Evolutionary conservation across 2,888 invertebrate species (phyloP), one percentile per base, ranked within the genome.

Genomic region (Eutolmus rufibarbis): DNA sequence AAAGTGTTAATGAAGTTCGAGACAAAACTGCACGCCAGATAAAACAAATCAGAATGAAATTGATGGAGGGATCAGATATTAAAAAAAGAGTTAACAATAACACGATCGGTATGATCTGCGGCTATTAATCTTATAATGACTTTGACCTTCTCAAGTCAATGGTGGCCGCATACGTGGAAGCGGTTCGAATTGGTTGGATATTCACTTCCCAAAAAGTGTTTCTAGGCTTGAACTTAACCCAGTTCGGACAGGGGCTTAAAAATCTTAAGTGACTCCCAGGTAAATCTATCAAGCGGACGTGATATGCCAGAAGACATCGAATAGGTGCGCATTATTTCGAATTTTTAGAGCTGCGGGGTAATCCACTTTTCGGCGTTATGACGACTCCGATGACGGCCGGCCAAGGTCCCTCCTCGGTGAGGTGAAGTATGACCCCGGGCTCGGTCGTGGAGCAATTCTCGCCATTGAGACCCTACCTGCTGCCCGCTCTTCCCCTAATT

Each of bases 71-170:
- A 23, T 7, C 57, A 23, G 23, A 28, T 2, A 7, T 9, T 9
- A 23, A 66, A 82, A 66, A 82, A 66, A 57, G 37, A 14, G 12
- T 46, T 46, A 66, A 82, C 66, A 82, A 82, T 82, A 82, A 82
- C 82, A 82, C 57, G 51, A 28, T 57, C 82, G 19, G 37, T 57
- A 56, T 12, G 57, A 82, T 82, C 82, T 56, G 28, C 12, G 14
- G 82, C 40, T 82, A 66, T 82, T 82, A 82, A 37, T 82, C 82
- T 82, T 66, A 66, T 82, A 66, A 82, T 82, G 82, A 82, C 66
- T 82, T 56, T 82, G 82, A 82, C 82, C 82, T 82, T 82, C 82
- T 28, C 37, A 37, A 82, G 19, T 82, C 82, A 66, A 57, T 57
- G 82, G 12, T 66, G 57, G 66, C 66, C 40, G 40, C 66, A 28